phyloP scores from a whole-genome alignment of 2,113 vertebrate species.

The Urocolius indicus region DNA sequence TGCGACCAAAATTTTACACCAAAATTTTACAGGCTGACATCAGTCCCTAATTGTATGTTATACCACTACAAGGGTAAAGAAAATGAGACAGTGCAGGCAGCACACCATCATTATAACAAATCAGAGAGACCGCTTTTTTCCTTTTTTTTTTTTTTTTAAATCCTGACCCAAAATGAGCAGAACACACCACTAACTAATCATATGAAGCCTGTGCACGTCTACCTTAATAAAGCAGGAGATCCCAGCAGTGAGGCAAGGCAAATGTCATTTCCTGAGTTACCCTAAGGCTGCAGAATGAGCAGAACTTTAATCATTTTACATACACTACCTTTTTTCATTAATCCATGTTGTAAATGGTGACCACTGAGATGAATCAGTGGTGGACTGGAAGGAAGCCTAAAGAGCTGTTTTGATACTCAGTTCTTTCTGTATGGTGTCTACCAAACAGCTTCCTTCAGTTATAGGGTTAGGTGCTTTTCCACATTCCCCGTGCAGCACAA shows the following conservation, averaged over 20 bases:
- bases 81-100: slow-evolving; percentile 73
- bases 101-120: slow-evolving; percentile 65
- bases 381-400: not conserved
- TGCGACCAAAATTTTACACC: slow-evolving; percentile 79
- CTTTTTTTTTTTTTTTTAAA: not conserved
- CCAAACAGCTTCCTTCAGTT: not conserved
- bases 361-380: not conserved
- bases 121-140: not conserved
- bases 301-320: not conserved
- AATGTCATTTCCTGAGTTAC: not conserved
- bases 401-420: not conserved
- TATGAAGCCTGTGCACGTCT: not conserved
- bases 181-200: not conserved
- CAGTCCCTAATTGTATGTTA: slow-evolving; percentile 75
- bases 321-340: not conserved
- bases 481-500: not conserved
- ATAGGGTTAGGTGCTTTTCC: not conserved
- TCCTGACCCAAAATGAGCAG: not conserved
- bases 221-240: not conserved
- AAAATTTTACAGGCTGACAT: slow-evolving; percentile 78
- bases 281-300: not conserved
- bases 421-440: not conserved
- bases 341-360: not conserved
- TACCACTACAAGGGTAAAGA: slow-evolving; percentile 63
- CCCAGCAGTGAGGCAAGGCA: not conserved